Conservation (phyloP, 1,140 invertebrate species). For the Rhagoletis pomonella region DNA sequence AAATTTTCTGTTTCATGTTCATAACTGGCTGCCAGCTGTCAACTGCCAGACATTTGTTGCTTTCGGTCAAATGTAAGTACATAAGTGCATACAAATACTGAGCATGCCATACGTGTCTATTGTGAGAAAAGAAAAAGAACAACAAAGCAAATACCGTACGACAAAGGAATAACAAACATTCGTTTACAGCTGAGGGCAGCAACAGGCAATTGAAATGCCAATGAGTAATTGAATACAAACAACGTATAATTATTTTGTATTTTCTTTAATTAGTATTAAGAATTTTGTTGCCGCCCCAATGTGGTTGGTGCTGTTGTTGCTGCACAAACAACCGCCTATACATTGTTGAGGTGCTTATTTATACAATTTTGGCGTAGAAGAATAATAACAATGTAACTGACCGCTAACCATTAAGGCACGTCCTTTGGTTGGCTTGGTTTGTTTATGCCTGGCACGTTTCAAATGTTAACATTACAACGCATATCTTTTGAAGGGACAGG, state of each 20-base stretch:
- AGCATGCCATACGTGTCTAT: neutral
- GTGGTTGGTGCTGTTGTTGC: neutral
- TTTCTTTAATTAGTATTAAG: conserved; percentile 48
- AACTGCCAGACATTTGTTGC: conserved; percentile 39
- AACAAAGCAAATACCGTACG: neutral
- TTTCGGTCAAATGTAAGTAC: conserved; percentile 14
- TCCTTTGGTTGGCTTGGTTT: neutral
- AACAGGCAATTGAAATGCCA: neutral
- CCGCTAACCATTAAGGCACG: neutral
- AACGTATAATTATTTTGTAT: conserved; percentile 34
- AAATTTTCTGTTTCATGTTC: neutral
- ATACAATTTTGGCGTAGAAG: no score
- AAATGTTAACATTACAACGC: conserved; percentile 9
- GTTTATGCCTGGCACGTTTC: neutral
- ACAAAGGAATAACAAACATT: neutral
- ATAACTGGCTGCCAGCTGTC: conserved; percentile 2
- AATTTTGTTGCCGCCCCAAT: neutral
- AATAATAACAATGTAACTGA: neutral
- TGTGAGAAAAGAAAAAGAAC: neutral
- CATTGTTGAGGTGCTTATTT: neutral
- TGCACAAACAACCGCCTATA: neutral
- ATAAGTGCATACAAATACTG: neutral
- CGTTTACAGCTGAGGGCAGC: neutral
- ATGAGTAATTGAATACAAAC: conserved; percentile 38
- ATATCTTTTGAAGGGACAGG: neutral